Percentiles rank a stretch among this genome's conserved stretches.
Conservation (phyloP, 2,113 vertebrate genomes). For the Chrysochloris asiatica region DNA sequence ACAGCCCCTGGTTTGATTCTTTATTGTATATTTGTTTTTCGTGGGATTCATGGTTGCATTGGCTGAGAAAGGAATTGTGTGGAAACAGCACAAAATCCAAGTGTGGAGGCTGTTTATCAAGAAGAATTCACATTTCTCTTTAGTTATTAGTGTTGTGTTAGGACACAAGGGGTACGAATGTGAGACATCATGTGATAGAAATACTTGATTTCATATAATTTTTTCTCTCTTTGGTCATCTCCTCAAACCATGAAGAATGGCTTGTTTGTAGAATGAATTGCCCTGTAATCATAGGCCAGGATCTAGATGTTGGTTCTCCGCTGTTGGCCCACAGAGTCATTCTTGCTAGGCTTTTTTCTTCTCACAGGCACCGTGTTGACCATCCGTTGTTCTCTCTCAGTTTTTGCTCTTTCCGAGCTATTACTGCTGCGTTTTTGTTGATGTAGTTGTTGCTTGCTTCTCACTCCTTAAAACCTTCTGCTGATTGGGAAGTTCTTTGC, state of each 20-base stretch:
- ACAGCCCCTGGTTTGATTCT: background rate
- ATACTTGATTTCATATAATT: background rate
- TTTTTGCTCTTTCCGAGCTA: background rate
- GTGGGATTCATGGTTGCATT: background rate
- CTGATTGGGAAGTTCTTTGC: slow-evolving; percentile 11
- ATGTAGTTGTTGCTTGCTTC: background rate
- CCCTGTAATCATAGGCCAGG: background rate
- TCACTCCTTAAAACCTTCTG: background rate
- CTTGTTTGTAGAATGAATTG: background rate
- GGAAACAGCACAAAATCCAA: background rate
- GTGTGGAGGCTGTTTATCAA: background rate
- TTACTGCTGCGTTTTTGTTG: background rate
- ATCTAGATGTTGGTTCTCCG: background rate
- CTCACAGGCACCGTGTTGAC: background rate
- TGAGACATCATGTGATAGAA: background rate
- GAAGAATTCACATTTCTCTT: slow-evolving; percentile 12
- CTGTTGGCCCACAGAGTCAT: background rate
- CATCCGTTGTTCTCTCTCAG: background rate
- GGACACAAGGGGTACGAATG: background rate
- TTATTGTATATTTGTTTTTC: background rate
- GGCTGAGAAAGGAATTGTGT: background rate
- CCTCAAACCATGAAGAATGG: background rate
- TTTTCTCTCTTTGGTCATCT: background rate
- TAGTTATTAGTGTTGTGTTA: background rate
- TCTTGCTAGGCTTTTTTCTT: background rate